Evolutionary conservation across 2,888 invertebrate genomes (phyloP).

Genomic region (Philaethria dido): DNA sequence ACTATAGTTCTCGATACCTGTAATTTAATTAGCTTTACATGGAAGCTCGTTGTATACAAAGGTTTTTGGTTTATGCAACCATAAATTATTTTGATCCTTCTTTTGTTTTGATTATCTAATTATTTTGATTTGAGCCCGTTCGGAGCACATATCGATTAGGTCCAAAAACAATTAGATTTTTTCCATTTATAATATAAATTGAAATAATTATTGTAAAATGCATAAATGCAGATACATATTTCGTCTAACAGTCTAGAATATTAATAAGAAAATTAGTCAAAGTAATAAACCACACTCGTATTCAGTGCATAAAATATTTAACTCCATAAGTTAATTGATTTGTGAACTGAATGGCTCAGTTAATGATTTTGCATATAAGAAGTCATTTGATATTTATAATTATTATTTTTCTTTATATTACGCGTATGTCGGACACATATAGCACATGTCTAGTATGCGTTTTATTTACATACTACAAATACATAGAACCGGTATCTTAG

Average conservation of each 20-base stretch:
- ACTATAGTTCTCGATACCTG: constrained; percentile 2
- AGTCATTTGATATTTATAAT: background rate
- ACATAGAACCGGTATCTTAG: constrained; percentile 28
- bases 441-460: background rate
- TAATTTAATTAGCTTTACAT: constrained; percentile 16
- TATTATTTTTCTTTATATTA: background rate
- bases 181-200: too few relatives aligned
- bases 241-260: too few relatives aligned
- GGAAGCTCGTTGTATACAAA: background rate
- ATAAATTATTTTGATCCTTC: background rate
- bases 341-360: background rate
- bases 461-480: constrained; percentile 7
- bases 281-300: too few relatives aligned
- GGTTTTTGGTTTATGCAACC: background rate
- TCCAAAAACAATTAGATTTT: too few relatives aligned
- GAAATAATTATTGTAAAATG: too few relatives aligned
- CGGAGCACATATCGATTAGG: too few relatives aligned
- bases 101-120: background rate
- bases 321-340: too few relatives aligned
- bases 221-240: too few relatives aligned
- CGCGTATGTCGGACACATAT: background rate
- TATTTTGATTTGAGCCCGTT: too few relatives aligned
- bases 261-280: too few relatives aligned
- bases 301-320: too few relatives aligned
- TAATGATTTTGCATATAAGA: background rate